A percentile compares a stretch with the other conserved stretches of the same genome.
Conservation (phyloP, 1,140 invertebrate species). For the Pogonomyrmex barbatus region DNA sequence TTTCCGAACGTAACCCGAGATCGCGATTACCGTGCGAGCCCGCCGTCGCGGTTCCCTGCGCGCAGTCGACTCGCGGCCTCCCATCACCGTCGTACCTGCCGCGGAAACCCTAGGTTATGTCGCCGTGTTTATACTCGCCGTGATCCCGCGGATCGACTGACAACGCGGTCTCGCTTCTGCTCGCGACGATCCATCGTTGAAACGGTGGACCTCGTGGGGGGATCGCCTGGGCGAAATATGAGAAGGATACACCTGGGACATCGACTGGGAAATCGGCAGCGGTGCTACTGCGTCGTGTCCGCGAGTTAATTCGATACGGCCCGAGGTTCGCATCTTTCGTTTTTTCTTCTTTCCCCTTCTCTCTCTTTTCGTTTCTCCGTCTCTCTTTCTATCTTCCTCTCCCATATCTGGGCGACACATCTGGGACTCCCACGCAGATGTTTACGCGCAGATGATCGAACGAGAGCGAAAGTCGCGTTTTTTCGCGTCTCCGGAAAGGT, state of each 20-base stretch:
- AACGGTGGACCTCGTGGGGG: neutral
- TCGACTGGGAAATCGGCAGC: slow-evolving; percentile 9
- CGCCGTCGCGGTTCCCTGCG: neutral
- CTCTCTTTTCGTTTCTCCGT: neutral
- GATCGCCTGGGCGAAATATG: slow-evolving; percentile 59
- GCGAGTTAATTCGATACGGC: slow-evolving; percentile 65
- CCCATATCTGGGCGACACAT: neutral
- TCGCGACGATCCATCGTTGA: neutral
- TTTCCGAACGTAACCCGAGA: too few relatives aligned
- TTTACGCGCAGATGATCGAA: slow-evolving; percentile 12
- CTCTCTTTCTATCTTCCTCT: too few relatives aligned
- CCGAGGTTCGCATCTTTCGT: slow-evolving; percentile 61
- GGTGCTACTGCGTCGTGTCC: slow-evolving; percentile 3
- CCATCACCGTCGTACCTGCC: slow-evolving; percentile 2
- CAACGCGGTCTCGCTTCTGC: neutral
- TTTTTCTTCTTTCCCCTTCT: neutral
- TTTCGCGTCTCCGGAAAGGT: neutral
- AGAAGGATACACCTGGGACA: slow-evolving; percentile 51
- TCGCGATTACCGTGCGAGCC: slow-evolving; percentile 35
- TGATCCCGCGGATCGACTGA: slow-evolving; percentile 6
- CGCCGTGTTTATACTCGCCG: slow-evolving; percentile 51
- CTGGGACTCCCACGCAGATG: slow-evolving; percentile 25
- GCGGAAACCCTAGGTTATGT: slow-evolving; percentile 66
- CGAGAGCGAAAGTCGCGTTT: slow-evolving; percentile 46
- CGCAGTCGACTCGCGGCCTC: neutral